These are phyloP conservation scores for Autographa pulchrina DNA, from an alignment of 2,888 invertebrate genomes.

Conservation along the genomic window DNA sequence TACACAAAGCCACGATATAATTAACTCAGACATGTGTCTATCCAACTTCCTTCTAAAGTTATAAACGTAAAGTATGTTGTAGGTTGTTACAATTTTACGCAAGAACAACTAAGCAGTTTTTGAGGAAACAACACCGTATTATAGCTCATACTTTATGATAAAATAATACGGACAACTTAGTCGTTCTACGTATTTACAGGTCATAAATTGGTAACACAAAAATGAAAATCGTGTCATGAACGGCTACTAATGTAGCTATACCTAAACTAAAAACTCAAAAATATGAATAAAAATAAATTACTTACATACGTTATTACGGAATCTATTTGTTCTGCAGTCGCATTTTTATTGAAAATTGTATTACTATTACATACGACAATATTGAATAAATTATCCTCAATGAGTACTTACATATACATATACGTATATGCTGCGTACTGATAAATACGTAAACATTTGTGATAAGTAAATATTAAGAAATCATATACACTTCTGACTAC, in stretches of 20 bases:
- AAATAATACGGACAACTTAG: too few relatives aligned
- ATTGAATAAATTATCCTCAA: not conserved
- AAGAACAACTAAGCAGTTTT: not conserved
- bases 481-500: not conserved
- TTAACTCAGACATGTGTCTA: too few relatives aligned
- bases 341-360: not conserved
- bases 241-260: not conserved
- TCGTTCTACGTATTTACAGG: too few relatives aligned
- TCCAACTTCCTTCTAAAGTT: too few relatives aligned
- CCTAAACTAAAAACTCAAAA: not conserved
- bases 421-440: not conserved
- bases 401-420: too few relatives aligned
- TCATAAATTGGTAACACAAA: too few relatives aligned
- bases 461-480: not conserved
- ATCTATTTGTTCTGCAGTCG: not conserved
- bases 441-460: not conserved
- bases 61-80: too few relatives aligned
- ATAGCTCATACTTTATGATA: too few relatives aligned
- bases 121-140: too few relatives aligned
- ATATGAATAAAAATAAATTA: not conserved
- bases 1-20: too few relatives aligned
- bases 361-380: not conserved
- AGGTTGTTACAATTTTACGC: too few relatives aligned
- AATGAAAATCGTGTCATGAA: too few relatives aligned
- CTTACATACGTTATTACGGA: not conserved